phyloP scores from a whole-genome alignment of 2,113 vertebrate species.

The Alouatta palliata region DNA sequence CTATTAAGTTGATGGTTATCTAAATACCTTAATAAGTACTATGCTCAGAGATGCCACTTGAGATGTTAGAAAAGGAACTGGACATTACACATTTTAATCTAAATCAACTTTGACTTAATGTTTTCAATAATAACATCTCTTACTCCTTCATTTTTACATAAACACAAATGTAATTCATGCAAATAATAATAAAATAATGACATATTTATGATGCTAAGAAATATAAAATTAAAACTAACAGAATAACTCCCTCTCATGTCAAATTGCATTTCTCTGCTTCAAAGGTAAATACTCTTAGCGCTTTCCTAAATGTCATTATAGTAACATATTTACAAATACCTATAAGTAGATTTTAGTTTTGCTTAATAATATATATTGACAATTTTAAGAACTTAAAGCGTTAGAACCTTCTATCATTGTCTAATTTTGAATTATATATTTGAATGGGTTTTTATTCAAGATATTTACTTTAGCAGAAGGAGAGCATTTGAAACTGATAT shows the following conservation, averaged over 20 bases:
- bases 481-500: background rate
- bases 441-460: background rate
- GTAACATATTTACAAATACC: background rate
- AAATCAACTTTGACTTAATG: background rate
- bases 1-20: background rate
- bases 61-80: slow-evolving; percentile 27
- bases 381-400: background rate
- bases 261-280: background rate
- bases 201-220: background rate
- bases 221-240: background rate
- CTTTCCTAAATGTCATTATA: background rate
- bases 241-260: background rate
- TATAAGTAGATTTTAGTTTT: background rate
- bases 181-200: background rate
- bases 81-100: background rate
- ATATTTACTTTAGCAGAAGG: background rate
- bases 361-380: background rate
- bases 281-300: background rate
- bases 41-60: slow-evolving; percentile 36
- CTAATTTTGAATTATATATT: background rate
- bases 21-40: slow-evolving; percentile 43
- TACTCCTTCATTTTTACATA: background rate
- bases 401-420: background rate
- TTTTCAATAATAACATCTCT: background rate
- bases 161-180: background rate